phyloP scores from a whole-genome alignment of 2,113 vertebrate species.

The Melierax canorus region DNA sequence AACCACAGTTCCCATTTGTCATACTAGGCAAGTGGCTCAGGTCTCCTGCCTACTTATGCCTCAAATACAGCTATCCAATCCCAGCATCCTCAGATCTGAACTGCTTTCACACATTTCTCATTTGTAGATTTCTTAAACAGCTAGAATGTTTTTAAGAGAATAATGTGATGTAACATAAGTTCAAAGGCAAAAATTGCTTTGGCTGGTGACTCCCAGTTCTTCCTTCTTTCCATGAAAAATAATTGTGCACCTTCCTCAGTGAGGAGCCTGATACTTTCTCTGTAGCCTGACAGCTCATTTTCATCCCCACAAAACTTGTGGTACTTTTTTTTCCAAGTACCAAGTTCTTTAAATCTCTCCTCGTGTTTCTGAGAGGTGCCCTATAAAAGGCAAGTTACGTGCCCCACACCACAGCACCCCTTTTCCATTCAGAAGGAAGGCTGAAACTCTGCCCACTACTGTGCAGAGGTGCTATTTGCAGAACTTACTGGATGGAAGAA shows the following conservation, averaged over 20 bases:
- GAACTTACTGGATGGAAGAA: conserved; percentile 81
- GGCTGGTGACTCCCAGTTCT: not conserved
- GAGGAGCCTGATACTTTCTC: not conserved
- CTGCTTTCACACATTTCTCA: not conserved
- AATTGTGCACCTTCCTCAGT: not conserved
- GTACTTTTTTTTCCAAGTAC: not conserved
- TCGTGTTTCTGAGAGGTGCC: not conserved
- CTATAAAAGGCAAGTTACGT: not conserved
- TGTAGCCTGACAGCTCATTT: not conserved
- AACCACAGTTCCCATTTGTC: not conserved
- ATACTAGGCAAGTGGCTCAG: not conserved
- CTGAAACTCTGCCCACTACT: not conserved
- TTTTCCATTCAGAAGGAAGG: not conserved
- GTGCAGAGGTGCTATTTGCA: not conserved
- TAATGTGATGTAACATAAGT: not conserved
- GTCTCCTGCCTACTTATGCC: not conserved
- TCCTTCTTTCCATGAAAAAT: not conserved
- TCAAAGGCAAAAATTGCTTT: not conserved
- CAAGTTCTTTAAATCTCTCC: not conserved
- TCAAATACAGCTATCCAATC: not conserved
- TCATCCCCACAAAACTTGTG: not conserved
- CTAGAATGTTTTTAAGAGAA: not conserved
- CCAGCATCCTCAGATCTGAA: not conserved
- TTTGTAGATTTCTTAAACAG: not conserved
- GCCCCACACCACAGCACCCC: not conserved